Evolutionary conservation across 2,113 vertebrate species (phyloP), one percentile per base, ranked within the genome.

Genomic region (Xiphias gladius): DNA sequence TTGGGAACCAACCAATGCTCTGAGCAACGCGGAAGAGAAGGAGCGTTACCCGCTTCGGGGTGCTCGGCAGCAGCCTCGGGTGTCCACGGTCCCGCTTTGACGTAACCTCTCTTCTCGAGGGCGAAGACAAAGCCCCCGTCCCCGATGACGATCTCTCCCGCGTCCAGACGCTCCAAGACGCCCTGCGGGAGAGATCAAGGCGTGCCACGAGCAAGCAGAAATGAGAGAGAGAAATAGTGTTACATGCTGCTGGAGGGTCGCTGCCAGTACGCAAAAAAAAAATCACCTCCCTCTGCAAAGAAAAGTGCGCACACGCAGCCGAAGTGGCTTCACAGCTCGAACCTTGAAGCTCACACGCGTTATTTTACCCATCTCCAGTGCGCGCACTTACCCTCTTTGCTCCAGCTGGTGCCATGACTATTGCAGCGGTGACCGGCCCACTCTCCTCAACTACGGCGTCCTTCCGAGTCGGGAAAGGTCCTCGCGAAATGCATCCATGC

Each of bases 41-140:
- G 1, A 1, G 4, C 17, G 0, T 6, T 79, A 99, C 98, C 98
- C 72, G 98, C 97, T 90, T 99, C 98, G 0, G 98, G 97, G 82
- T 99, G 90, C 89, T 99, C 97, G 13, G 96, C 96, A 0, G 97
- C 93, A 26, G 98, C 97, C 90, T 99, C 98, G 5, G 98, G 98
- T 20, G 98, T 99, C 98, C 98, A 99, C 17, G 98, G 98, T 0
- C 98, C 98, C 2, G 98, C 98, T 85, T 98, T 99, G 7, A 99
- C 98, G 0, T 98, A 99, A 16, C 98, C 98, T 32, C 98, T 95
- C 91, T 99, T 99, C 94, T 99, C 98, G 71, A 99, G 96, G 1
- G 97, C 96, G 85, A 99, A 95, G 79, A 99, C 98, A 88, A 98
- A 99, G 7, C 98, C 98, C 54, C 98, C 98, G 74, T 99, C 98